These are phyloP conservation scores for Neolamprologus cancellatus DNA, from an alignment of 2,113 vertebrate genomes.

Conservation along the genomic window DNA sequence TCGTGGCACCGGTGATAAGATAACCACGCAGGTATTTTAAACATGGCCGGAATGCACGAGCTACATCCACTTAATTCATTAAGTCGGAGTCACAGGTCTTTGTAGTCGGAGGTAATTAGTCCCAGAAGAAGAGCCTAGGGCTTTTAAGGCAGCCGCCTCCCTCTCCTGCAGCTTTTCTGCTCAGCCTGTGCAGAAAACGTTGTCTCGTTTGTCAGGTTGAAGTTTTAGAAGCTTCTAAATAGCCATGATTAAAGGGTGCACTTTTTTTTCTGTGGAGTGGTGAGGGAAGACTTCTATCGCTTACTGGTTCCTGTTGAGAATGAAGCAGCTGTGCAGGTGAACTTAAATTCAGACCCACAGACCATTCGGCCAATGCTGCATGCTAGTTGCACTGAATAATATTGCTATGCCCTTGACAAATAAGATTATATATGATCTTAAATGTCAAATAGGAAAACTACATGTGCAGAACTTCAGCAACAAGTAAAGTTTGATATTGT, in stretches of 20 bases:
- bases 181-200: background rate
- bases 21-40: constrained; percentile 55
- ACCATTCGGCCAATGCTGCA: background rate
- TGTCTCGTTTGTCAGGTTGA: background rate
- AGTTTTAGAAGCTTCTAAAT: constrained; percentile 11
- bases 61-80: constrained; percentile 48
- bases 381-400: background rate
- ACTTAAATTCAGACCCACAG: background rate
- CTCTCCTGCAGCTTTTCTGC: background rate
- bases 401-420: accelerated
- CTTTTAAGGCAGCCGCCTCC: background rate
- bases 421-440: background rate
- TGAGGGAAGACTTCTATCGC: background rate
- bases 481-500: background rate
- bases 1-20: background rate
- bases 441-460: background rate
- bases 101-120: constrained; percentile 54
- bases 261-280: background rate
- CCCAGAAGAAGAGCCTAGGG: constrained; percentile 19
- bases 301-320: background rate
- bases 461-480: background rate
- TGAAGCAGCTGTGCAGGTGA: background rate
- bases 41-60: constrained; percentile 44
- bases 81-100: constrained; percentile 12
- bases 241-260: background rate